Percentiles rank a stretch among this genome's conserved stretches.
These are phyloP conservation scores for Oreocharis arfaki DNA, from an alignment of 2,113 vertebrate species.

Conservation along the genomic window DNA sequence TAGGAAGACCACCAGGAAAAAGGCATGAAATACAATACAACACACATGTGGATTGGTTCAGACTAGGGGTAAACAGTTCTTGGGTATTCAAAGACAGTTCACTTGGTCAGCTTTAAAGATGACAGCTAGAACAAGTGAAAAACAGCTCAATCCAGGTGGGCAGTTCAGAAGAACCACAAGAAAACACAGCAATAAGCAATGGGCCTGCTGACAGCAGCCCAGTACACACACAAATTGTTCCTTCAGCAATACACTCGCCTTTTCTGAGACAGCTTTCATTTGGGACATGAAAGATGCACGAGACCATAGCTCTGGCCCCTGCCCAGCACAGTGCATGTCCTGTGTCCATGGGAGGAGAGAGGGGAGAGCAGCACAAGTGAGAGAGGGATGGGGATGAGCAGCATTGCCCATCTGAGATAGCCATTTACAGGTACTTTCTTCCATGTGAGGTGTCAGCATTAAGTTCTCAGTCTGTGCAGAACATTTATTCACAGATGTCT, in stretches of 20 bases:
- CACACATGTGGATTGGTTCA: not conserved
- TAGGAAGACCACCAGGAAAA: not conserved
- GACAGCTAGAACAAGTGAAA: not conserved
- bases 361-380: not conserved
- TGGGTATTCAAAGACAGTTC: not conserved
- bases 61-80: not conserved
- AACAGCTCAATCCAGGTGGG: not conserved
- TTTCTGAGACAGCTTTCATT: not conserved
- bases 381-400: not conserved
- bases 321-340: not conserved
- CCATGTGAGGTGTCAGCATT: not conserved
- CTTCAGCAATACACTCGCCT: conserved; percentile 30
- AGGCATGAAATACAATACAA: not conserved
- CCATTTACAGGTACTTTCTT: not conserved
- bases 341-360: not conserved
- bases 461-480: not conserved
- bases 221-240: not conserved
- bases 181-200: not conserved
- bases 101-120: not conserved
- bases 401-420: not conserved
- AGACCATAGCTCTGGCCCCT: conserved; percentile 56
- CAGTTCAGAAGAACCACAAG: not conserved
- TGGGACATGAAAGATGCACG: conserved; percentile 70
- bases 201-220: not conserved
- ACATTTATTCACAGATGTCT: not conserved